phyloP scores from a whole-genome alignment of 2,113 vertebrate genomes.

The Hepsetus odoe region DNA sequence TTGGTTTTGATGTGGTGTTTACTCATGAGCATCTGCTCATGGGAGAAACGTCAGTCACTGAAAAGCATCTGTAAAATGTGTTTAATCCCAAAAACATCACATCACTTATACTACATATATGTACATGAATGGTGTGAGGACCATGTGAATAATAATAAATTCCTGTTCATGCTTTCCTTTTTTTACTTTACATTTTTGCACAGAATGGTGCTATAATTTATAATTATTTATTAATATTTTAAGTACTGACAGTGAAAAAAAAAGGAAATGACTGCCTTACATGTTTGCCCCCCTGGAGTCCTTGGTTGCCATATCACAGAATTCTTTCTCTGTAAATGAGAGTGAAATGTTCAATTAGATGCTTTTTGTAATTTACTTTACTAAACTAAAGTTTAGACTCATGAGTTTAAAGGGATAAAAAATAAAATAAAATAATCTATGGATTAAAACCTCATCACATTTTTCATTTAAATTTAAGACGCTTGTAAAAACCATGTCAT shows the following conservation, averaged over 20 bases:
- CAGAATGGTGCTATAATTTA: not conserved
- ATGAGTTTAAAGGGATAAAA: too few relatives aligned
- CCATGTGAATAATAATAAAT: too few relatives aligned
- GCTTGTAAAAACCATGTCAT: too few relatives aligned
- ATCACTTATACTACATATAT: not conserved
- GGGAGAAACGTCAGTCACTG: not conserved
- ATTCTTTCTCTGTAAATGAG: constrained; percentile 51
- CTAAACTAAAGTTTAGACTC: too few relatives aligned
- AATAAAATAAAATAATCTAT: too few relatives aligned
- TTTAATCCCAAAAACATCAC: not conserved
- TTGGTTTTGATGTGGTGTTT: not conserved
- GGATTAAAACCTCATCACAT: too few relatives aligned
- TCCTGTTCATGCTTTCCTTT: not conserved
- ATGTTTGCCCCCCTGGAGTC: constrained; percentile 21
- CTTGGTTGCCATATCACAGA: constrained; percentile 50
- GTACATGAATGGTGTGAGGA: not conserved
- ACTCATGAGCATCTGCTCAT: not conserved
- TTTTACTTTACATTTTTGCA: too few relatives aligned
- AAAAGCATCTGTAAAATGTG: not conserved
- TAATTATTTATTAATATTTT: too few relatives aligned
- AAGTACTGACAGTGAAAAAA: not conserved
- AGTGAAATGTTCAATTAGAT: not conserved
- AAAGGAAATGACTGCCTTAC: constrained; percentile 57
- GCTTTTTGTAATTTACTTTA: too few relatives aligned
- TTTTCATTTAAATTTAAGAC: too few relatives aligned